These are phyloP conservation scores for Xiphophorus hellerii DNA, from an alignment of 2,113 vertebrate species.

Conservation along the genomic window DNA sequence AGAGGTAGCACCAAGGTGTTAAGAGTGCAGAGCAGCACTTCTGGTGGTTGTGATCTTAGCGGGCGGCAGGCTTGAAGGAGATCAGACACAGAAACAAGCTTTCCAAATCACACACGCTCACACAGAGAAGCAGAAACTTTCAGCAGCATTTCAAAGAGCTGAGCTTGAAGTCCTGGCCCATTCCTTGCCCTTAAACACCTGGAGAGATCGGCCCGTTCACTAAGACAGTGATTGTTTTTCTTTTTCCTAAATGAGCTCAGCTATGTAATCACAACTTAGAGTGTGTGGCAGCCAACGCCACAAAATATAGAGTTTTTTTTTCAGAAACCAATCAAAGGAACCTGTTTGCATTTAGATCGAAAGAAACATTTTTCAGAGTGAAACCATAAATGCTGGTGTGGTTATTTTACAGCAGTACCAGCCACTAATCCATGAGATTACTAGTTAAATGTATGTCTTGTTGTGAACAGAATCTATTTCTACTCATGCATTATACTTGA, in stretches of 20 bases:
- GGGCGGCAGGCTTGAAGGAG: constrained; percentile 84
- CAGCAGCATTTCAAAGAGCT: constrained; percentile 56
- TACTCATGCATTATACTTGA: constrained; percentile 72
- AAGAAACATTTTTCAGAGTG: constrained; percentile 40
- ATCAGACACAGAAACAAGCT: constrained; percentile 32
- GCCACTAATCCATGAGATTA: constrained; percentile 50
- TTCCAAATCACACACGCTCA: constrained; percentile 20
- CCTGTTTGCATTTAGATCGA: constrained; percentile 29
- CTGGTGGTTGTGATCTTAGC: constrained; percentile 78
- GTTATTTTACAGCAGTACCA: constrained; percentile 48
- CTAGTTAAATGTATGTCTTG: constrained; percentile 29
- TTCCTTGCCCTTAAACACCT: constrained; percentile 55
- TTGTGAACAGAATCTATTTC: constrained; percentile 61
- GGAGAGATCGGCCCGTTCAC: constrained; percentile 48
- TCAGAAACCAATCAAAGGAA: constrained; percentile 30
- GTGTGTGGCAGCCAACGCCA: constrained; percentile 35
- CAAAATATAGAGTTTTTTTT: constrained; percentile 30
- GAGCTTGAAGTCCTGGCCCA: constrained; percentile 62
- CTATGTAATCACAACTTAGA: constrained; percentile 20
- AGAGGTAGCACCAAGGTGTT: constrained; percentile 85
- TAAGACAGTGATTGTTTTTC: neutral
- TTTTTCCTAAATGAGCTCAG: constrained; percentile 13
- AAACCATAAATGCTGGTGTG: constrained; percentile 55
- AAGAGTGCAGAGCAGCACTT: constrained; percentile 78
- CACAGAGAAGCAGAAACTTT: constrained; percentile 44